These are phyloP conservation scores for Hyppa rectilinea DNA, from an alignment of 2,888 invertebrate genomes.

Conservation along the genomic window DNA sequence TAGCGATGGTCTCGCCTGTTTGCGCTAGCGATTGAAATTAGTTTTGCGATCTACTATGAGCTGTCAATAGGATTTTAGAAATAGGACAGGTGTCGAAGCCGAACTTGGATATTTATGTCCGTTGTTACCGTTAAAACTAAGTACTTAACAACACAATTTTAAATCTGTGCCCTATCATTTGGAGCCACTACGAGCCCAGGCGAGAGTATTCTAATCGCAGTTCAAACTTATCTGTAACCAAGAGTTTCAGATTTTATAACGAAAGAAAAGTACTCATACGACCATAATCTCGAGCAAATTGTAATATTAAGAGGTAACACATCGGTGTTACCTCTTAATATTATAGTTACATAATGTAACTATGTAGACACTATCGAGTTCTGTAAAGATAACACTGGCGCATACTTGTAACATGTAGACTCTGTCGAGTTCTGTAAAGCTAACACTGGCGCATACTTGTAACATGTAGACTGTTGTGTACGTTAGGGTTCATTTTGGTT, in stretches of 20 bases:
- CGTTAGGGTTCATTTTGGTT: too few species aligned
- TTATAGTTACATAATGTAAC: too few species aligned
- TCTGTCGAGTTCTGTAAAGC: too few species aligned
- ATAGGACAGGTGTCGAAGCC: neutral
- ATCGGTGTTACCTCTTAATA: too few species aligned
- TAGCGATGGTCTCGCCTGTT: slow-evolving; percentile 6
- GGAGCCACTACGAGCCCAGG: too few species aligned
- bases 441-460: neutral
- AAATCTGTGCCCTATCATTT: neutral
- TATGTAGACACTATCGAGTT: too few species aligned
- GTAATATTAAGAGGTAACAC: too few species aligned
- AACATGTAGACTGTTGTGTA: too few species aligned
- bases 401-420: too few species aligned
- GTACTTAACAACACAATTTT: neutral
- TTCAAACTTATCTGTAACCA: neutral
- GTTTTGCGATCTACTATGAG: neutral
- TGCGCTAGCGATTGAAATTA: slow-evolving; percentile 21
- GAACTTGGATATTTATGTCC: neutral
- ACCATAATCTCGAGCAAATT: neutral
- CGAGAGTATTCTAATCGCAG: neutral
- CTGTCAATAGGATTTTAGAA: neutral
- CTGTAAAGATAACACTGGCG: too few species aligned
- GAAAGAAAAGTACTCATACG: neutral
- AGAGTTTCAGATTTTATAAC: neutral
- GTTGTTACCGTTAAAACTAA: neutral